These are phyloP conservation scores for Mesochorus sp. DNA, from an alignment of 2,888 invertebrate genomes.

Conservation along the genomic window DNA sequence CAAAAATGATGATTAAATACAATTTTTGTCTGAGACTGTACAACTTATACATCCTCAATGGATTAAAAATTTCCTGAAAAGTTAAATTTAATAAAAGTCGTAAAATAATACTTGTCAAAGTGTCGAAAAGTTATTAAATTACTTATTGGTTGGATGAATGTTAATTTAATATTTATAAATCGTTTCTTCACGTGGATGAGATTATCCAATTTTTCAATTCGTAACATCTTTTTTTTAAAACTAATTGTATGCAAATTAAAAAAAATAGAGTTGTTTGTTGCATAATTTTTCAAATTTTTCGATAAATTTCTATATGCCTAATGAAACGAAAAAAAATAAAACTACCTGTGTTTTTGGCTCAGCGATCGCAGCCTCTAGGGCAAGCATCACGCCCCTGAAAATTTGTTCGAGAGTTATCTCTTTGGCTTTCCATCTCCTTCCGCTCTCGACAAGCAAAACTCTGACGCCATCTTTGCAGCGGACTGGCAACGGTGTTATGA, in stretches of 20 bases:
- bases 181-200: too few species aligned
- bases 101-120: too few species aligned
- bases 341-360: slow-evolving; percentile 90
- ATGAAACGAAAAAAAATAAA: too few species aligned
- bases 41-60: too few species aligned
- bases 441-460: slow-evolving; percentile 87
- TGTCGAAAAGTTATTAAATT: background rate
- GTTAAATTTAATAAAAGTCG: too few species aligned
- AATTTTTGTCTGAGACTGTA: too few species aligned
- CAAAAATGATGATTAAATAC: too few species aligned
- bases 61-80: too few species aligned
- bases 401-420: slow-evolving; percentile 86
- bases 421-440: slow-evolving; percentile 90
- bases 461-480: slow-evolving; percentile 88
- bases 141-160: too few species aligned
- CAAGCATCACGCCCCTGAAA: slow-evolving; percentile 88
- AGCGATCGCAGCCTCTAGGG: slow-evolving; percentile 89
- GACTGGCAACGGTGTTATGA: slow-evolving; percentile 87
- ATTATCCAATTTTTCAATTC: too few species aligned
- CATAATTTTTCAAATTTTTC: background rate
- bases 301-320: background rate
- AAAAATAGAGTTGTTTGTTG: background rate
- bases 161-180: too few species aligned
- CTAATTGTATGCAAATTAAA: background rate
- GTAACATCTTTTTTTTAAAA: background rate